Evolutionary conservation across 2,113 vertebrate species (phyloP).

Genomic region (Butorides virescens): DNA sequence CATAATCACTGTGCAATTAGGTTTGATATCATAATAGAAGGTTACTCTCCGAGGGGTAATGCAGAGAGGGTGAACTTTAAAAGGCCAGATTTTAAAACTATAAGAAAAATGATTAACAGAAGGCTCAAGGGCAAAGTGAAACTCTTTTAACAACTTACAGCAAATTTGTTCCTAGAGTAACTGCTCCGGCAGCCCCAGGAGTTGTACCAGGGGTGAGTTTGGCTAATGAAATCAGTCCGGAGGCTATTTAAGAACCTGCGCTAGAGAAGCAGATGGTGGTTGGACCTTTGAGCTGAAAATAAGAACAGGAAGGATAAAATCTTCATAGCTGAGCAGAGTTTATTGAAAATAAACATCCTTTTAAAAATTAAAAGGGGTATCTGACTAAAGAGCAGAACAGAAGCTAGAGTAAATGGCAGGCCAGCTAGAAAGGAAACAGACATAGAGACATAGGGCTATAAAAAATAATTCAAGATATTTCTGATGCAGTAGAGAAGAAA

Average conservation of each 20-base stretch:
- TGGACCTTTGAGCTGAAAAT: conserved; percentile 29
- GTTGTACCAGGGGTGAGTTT: conserved; percentile 41
- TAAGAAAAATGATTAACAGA: conserved; percentile 59
- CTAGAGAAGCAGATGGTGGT: conserved; percentile 12
- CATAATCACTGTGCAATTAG: conserved; percentile 59
- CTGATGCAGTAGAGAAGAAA: not conserved
- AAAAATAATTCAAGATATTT: not conserved
- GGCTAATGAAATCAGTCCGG: conserved; percentile 25
- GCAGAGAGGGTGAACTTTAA: conserved; percentile 65
- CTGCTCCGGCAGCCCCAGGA: not conserved
- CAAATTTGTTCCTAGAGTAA: conserved; percentile 47
- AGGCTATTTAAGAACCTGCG: conserved; percentile 32
- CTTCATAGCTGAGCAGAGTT: not conserved
- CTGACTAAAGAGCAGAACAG: not conserved
- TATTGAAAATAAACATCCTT: conserved; percentile 39
- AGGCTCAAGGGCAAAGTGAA: conserved; percentile 67
- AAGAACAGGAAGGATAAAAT: conserved; percentile 22
- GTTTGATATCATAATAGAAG: conserved; percentile 71
- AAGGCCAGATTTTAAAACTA: conserved; percentile 64
- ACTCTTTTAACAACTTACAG: conserved; percentile 40
- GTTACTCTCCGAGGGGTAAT: conserved; percentile 56
- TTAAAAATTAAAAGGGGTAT: not conserved
- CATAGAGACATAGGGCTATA: not conserved
- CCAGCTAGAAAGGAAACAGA: not conserved
- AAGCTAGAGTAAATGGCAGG: not conserved